Base-by-base conservation (phyloP, 53 echinoderm and acorn worm species). In the Temnopleurus reevesii region DNA sequence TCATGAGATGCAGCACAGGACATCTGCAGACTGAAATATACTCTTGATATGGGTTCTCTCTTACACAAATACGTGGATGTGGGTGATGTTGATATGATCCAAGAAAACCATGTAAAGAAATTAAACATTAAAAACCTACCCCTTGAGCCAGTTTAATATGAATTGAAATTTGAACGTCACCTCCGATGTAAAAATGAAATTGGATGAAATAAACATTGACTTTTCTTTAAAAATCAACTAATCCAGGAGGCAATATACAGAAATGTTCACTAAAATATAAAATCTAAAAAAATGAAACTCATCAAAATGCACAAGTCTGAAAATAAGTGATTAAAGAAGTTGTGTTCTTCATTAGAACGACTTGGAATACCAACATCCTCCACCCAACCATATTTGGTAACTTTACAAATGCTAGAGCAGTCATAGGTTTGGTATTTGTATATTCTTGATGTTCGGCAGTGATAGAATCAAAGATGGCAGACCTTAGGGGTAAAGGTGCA, bases 351-450 rank as follows among this genome's bases (percentile, higher is more conserved):
- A 31, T 31, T 17, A 63, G 17, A 63, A 63, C 33, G 4, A 63
- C 15, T 71, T 10, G 21, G 71, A 71, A 71, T 41, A 71, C 38
- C 0, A 31, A 63, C 33, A 71, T 71, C 71, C 0, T 71, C n/a
- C 23, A 55, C 24, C 57, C 21, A 23, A 28, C 83, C 83, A 83
- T 49, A 83, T 83, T 19, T 55, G 83, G 83, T 83, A 55, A 1
- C 27, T 79, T 79, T 29, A 26, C 9, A 27, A 23, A 47, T 8
- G 15, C 55, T 55, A 30, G 83, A 9, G 19, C 55, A 55, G 54
- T 83, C 83, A 83, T 17, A 47, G 55, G 35, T 54, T 83, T 55
- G 55, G 83, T 55, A 83, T 83, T 83, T 83, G 53, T 53, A 83
- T 54, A 53, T 33, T 53, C 83, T 83, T 53, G 83, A 83, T 83